Base-by-base conservation (phyloP, 1,140 invertebrate species). In the Epicauta chinensis region DNA sequence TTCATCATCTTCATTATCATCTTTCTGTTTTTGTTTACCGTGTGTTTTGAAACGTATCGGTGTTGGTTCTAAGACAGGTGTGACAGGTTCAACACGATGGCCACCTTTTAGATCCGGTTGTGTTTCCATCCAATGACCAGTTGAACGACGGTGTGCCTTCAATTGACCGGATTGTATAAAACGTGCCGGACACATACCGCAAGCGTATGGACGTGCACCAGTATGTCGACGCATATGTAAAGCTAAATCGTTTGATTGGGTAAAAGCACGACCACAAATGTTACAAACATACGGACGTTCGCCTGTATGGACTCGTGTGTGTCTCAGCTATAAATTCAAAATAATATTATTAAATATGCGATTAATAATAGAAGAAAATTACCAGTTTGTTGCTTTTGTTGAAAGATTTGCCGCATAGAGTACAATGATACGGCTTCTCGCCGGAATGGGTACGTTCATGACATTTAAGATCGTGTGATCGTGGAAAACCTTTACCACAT, bases 401-500 rank as follows among this genome's bases (percentile, higher is more conserved):
- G 50, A 71, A 71, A 0, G 69, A 67, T 47, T 70, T 70, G 16
- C 76, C 75, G 59, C 77, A 80, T 2, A 76, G 72, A 37, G 77
- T 77, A 59, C 77, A 79, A 6, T 76, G 69, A 49, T 78, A 78
- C 2, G 76, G 77, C 51, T 77, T 78, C 61, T 78, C 76, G 5
- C 76, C 76, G 1, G 76, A 77, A 55, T 79, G 77, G 3, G 76
- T 79, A 16, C 76, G 71, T 48, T 77, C 77, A 55, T 79, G 78
- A 47, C 77, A 77, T 60, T 78, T 79, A 4, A 80, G 68, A 29
- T 83, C 82, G 38, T 77, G 77, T 2, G 75, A 73, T 41, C 81
- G 72, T 32, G 81, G 81, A 60, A 83, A 85, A 0, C 81, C 81
- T 61, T 79, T 81, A 1, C 78, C 79, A 49, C 82, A 85, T 1